Evolutionary conservation across 1,140 invertebrate genomes (phyloP), one percentile per base, ranked within the genome.

Genomic region (Lepeophtheirus salmonis): DNA sequence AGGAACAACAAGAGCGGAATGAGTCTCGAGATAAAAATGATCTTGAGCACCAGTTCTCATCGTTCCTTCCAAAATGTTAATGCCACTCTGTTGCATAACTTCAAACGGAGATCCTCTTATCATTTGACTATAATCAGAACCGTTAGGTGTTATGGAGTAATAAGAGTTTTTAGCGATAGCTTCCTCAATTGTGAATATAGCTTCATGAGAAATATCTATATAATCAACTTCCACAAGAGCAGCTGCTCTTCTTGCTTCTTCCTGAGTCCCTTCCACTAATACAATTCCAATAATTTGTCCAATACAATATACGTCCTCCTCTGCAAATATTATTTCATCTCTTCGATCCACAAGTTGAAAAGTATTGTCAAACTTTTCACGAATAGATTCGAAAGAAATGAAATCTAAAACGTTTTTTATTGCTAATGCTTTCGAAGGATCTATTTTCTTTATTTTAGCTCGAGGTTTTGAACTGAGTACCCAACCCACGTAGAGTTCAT

Each of bases 21-120:
- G 79, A 0, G 90, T 92, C 73, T 92, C 89, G 62, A 97, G 71
- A 72, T 97, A 97, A 74, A 97, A 97, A 71, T 97, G 92, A 71
- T 96, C 90, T 71, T 97, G 92, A 0, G 88, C 89, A 50, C 88
- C 88, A 65, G 84, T 82, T 64, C 81, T 77, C 50, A 86, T 75
- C 68, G 82, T 79, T 10, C 87, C 84, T 71, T 83, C 79, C 22
- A 83, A 63, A 14, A 80, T 68, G 67, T 81, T 72, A 41, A 41
- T 41, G 6, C 30, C 30, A 6, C n/a, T n/a, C n/a, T 41, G 6
- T 41, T 41, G 6, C 30, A 41, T 6, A n/a, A 41, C 30, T 41
- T 41, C 30, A 41, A 10, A n/a, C 6, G 30, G 30, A 10, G 6
- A 10, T 10, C 30, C 30, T n/a, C n/a, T 41, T 10, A 6, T n/a